Evolutionary conservation across 2,797 vertebrate genomes (phyloP).

Genomic region (Sebastolobus alascanus): DNA sequence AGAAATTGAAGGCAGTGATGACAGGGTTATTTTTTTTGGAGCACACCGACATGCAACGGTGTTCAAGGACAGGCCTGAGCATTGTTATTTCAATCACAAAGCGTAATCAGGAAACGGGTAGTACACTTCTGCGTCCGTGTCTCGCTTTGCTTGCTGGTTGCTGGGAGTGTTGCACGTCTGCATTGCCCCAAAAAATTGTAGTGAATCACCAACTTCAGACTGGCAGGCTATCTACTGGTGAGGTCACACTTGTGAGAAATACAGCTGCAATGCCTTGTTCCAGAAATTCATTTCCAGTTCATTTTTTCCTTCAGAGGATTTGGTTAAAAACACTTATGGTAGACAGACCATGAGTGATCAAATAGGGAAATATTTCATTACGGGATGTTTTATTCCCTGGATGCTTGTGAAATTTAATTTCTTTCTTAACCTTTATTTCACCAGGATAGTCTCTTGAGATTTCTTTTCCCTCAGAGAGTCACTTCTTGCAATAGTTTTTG

Average conservation of each 20-base stretch:
- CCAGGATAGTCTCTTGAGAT: not conserved
- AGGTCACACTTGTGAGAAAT: conserved; percentile 11
- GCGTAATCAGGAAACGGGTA: not conserved
- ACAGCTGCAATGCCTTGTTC: conserved; percentile 18
- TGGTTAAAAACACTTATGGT: not conserved
- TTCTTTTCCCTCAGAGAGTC: not conserved
- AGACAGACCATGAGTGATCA: not conserved
- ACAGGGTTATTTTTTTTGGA: conserved; percentile 25
- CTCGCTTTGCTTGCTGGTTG: conserved; percentile 34
- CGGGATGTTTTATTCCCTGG: not conserved
- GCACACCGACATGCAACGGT: conserved; percentile 42
- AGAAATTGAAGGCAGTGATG: conserved; percentile 57
- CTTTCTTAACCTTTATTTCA: not conserved
- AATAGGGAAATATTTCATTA: not conserved
- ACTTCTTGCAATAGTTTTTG: not conserved
- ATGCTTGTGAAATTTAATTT: not conserved
- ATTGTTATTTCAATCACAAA: conserved; percentile 30
- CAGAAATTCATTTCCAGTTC: conserved; percentile 12
- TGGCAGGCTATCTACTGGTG: conserved; percentile 2
- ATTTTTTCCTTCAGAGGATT: not conserved
- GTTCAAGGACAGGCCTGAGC: conserved; percentile 50
- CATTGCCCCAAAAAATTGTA: conserved; percentile 13
- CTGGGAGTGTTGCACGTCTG: not conserved
- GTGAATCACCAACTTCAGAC: conserved; percentile 17
- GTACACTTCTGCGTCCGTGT: not conserved